Conservation (phyloP, 2,888 invertebrate species). For the Athalia rosae region DNA sequence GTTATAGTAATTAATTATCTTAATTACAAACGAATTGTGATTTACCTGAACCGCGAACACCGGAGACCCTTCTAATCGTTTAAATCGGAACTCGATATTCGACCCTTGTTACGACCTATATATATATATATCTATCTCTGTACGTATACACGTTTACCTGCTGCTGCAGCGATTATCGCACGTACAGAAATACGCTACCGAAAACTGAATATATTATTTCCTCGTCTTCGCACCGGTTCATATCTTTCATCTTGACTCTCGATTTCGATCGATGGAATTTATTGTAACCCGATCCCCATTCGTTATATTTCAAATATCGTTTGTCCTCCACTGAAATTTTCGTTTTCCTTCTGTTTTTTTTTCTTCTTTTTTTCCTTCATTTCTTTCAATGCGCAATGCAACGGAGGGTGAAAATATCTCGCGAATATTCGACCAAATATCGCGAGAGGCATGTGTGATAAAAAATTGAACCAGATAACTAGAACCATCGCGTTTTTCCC, state of each 20-base stretch:
- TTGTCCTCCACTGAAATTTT: not conserved
- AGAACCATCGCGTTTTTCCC: no score
- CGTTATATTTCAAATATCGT: not conserved
- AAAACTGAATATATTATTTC: no score
- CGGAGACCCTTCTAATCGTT: slow-evolving; percentile 29
- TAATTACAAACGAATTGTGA: slow-evolving; percentile 39
- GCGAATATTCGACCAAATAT: no score
- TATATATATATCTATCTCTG: not conserved
- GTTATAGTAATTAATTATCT: slow-evolving; percentile 38
- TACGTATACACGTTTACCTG: not conserved
- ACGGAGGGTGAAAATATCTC: no score
- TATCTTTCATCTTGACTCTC: no score
- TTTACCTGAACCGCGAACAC: not conserved
- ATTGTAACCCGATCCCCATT: not conserved
- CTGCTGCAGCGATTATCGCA: no score
- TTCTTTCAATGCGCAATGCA: no score
- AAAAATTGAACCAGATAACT: no score
- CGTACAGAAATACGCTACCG: no score
- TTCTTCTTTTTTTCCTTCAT: not conserved
- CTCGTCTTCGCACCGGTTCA: no score
- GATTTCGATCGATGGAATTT: no score
- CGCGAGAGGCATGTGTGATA: no score
- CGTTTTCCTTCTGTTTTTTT: not conserved
- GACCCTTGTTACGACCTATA: not conserved
- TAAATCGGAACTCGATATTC: slow-evolving; percentile 20